These are phyloP conservation scores for Nomia melanderi DNA, from an alignment of 1,140 invertebrate species.

Conservation along the genomic window DNA sequence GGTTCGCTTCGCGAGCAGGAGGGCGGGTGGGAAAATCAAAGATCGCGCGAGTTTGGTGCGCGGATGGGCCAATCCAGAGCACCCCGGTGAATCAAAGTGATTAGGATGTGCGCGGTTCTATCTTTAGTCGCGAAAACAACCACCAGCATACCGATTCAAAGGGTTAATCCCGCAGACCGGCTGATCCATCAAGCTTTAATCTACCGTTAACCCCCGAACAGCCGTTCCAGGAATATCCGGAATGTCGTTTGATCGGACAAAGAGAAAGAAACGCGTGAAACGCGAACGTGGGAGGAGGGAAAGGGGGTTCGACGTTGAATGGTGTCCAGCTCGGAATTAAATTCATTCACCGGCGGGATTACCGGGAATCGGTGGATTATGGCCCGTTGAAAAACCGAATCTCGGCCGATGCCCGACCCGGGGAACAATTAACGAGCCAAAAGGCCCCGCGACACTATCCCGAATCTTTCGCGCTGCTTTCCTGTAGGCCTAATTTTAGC, in stretches of 20 bases:
- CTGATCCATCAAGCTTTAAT: slow-evolving; percentile 58
- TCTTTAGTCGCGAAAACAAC: slow-evolving; percentile 32
- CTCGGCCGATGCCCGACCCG: neutral
- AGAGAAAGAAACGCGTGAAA: slow-evolving; percentile 9
- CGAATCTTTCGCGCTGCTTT: slow-evolving; percentile 46
- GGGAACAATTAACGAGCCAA: slow-evolving; percentile 49
- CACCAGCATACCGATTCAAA: slow-evolving; percentile 43
- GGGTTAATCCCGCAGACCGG: slow-evolving; percentile 48
- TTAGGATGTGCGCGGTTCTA: slow-evolving; percentile 1
- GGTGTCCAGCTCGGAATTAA: slow-evolving; percentile 30
- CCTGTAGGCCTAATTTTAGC: slow-evolving; percentile 58
- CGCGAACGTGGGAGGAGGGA: too few relatives aligned
- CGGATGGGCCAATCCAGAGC: neutral
- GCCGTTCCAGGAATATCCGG: slow-evolving; percentile 51
- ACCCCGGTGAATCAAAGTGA: neutral
- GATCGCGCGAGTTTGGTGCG: neutral
- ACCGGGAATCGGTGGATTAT: neutral
- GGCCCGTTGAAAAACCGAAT: neutral
- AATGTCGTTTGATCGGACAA: slow-evolving; percentile 34
- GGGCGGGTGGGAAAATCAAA: neutral
- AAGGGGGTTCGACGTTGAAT: slow-evolving; percentile 29
- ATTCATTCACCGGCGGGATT: slow-evolving; percentile 34
- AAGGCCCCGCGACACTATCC: slow-evolving; percentile 29
- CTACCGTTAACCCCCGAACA: slow-evolving; percentile 51
- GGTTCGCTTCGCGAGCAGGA: neutral